phyloP scores from a whole-genome alignment of 2,113 vertebrate genomes.

The Ellobius talpinus region DNA sequence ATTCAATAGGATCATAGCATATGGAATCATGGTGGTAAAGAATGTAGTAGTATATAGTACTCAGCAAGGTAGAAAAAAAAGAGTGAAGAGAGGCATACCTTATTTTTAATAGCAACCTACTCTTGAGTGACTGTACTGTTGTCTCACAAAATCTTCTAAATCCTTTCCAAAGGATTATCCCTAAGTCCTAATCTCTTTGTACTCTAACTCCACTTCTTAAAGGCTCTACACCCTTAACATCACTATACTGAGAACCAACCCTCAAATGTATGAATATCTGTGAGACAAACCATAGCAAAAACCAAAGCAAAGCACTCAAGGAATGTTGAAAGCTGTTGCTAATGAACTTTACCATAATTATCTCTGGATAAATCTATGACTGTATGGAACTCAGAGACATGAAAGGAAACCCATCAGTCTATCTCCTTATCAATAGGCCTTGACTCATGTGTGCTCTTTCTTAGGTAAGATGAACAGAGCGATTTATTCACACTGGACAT shows the following conservation, averaged over 20 bases:
- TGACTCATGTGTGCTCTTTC: not conserved
- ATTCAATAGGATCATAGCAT: not conserved
- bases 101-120: not conserved
- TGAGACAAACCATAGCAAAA: not conserved
- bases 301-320: not conserved
- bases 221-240: not conserved
- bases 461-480: not conserved
- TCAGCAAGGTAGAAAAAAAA: not conserved
- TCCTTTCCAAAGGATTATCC: not conserved
- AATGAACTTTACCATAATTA: conserved; percentile 43
- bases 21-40: not conserved
- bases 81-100: not conserved
- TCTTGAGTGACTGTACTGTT: not conserved
- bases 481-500: not conserved
- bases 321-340: conserved; percentile 1
- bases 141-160: not conserved
- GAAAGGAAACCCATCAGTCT: not conserved
- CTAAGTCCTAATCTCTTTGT: not conserved
- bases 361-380: not conserved
- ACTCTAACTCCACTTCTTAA: not conserved
- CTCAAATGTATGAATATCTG: not conserved
- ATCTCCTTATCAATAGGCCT: not conserved
- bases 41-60: not conserved
- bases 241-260: not conserved
- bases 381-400: not conserved